Percentiles rank a stretch among this genome's conserved stretches.
Evolutionary conservation across 1,140 invertebrate genomes (phyloP).

Genomic region (Saccostrea glomerata): DNA sequence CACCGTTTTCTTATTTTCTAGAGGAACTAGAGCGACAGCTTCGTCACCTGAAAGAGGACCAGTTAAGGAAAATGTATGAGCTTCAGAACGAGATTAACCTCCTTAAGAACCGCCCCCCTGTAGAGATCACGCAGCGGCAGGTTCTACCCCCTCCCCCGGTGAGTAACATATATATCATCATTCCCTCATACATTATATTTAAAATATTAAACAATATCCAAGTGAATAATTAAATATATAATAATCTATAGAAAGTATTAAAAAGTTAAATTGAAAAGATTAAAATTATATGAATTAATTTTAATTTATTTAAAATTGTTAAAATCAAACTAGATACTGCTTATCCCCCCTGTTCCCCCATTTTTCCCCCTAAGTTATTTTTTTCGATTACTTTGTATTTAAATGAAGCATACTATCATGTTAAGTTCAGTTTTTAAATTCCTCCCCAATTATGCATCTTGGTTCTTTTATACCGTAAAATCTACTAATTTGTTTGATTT

Average conservation of each 20-base stretch:
- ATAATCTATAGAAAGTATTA: no score
- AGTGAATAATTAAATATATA: no score
- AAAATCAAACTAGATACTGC: neutral
- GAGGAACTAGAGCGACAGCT: constrained; percentile 74
- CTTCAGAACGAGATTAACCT: constrained; percentile 74
- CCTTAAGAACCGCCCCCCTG: constrained; percentile 63
- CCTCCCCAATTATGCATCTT: neutral
- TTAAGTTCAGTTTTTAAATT: no score
- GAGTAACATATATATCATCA: constrained; percentile 17
- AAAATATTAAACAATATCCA: no score
- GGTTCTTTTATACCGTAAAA: constrained; percentile 15
- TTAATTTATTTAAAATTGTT: neutral
- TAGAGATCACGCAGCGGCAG: constrained; percentile 59
- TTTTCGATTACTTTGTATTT: neutral
- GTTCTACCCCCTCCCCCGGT: constrained; percentile 52
- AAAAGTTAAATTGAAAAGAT: neutral
- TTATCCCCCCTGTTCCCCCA: neutral
- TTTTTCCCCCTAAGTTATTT: neutral
- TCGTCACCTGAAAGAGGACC: constrained; percentile 69
- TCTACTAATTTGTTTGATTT: neutral
- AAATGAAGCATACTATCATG: neutral
- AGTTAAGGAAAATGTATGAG: constrained; percentile 72
- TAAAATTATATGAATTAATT: neutral
- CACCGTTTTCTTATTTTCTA: constrained; percentile 48
- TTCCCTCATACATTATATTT: no score